Evolutionary conservation across 2,888 invertebrate species (phyloP).

Genomic region (Andrena praecox): DNA sequence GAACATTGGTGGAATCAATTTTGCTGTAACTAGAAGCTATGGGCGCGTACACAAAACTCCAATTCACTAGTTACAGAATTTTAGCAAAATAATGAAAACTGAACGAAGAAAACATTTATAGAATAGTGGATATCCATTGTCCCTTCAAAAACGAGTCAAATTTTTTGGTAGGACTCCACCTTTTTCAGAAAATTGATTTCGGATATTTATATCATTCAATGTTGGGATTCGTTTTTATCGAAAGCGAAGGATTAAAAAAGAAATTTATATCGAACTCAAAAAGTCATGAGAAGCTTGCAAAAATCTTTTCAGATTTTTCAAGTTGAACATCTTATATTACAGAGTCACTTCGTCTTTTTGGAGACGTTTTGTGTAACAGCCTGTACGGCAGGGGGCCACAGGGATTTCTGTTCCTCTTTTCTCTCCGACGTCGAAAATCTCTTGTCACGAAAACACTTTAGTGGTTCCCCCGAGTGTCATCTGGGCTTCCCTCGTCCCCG

Average conservation of each 20-base stretch:
- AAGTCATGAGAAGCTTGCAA: too few relatives aligned
- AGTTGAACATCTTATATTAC: too few relatives aligned
- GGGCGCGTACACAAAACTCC: not conserved
- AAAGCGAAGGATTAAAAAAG: not conserved
- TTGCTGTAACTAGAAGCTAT: not conserved
- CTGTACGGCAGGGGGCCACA: slow-evolving; percentile 31
- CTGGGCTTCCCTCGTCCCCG: slow-evolving; percentile 12
- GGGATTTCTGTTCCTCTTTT: slow-evolving; percentile 34
- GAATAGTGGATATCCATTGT: not conserved
- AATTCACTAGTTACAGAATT: not conserved
- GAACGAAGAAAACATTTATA: not conserved
- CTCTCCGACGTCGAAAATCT: slow-evolving; percentile 62
- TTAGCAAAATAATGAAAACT: not conserved
- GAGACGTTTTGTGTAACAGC: slow-evolving; percentile 4
- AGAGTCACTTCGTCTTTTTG: not conserved
- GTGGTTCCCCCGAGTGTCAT: slow-evolving; percentile 67
- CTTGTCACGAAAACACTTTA: slow-evolving; percentile 73
- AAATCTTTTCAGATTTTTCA: too few relatives aligned
- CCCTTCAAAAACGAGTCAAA: not conserved
- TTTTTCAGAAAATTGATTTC: too few relatives aligned
- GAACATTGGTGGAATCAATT: not conserved
- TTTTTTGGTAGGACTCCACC: too few relatives aligned
- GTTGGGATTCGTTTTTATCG: not conserved
- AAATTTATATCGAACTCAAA: not conserved
- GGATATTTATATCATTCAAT: not conserved